Conservation (phyloP, 2,888 invertebrate genomes). For the Ochlodes sylvanus region DNA sequence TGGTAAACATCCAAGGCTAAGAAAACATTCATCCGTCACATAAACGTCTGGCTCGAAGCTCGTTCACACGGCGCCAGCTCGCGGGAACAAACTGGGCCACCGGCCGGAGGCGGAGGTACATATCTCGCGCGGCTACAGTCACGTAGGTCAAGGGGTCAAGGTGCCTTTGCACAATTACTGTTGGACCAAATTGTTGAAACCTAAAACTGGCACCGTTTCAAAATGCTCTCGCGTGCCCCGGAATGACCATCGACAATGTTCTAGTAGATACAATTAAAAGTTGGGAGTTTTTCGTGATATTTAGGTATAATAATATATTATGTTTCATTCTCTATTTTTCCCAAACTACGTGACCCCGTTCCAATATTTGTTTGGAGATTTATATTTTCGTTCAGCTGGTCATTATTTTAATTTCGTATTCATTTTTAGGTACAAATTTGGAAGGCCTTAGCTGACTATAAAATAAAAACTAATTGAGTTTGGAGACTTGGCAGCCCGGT, state of each 20-base stretch:
- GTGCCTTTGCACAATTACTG: conserved; percentile 8
- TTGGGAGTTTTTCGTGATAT: not conserved
- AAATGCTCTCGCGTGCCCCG: not conserved
- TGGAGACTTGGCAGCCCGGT: no score
- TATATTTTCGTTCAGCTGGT: not conserved
- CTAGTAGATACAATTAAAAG: conserved; percentile 1
- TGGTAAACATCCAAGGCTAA: no score
- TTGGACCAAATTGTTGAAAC: conserved; percentile 8
- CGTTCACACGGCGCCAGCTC: no score
- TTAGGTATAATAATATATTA: not conserved
- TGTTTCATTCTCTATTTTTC: not conserved
- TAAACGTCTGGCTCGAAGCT: no score
- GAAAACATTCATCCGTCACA: no score
- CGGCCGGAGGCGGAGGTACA: not conserved
- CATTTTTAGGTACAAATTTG: no score
- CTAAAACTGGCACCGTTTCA: conserved; percentile 11
- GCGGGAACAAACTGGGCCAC: not conserved
- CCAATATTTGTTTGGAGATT: not conserved
- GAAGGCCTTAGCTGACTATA: no score
- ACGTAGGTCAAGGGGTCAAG: conserved; percentile 1
- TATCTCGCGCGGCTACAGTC: not conserved
- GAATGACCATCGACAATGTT: conserved; percentile 8
- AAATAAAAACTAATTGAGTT: no score
- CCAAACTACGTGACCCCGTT: not conserved
- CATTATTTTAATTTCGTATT: no score